phyloP scores from a whole-genome alignment of 2,888 invertebrate genomes.

The Coronaproctus castanopsis region DNA sequence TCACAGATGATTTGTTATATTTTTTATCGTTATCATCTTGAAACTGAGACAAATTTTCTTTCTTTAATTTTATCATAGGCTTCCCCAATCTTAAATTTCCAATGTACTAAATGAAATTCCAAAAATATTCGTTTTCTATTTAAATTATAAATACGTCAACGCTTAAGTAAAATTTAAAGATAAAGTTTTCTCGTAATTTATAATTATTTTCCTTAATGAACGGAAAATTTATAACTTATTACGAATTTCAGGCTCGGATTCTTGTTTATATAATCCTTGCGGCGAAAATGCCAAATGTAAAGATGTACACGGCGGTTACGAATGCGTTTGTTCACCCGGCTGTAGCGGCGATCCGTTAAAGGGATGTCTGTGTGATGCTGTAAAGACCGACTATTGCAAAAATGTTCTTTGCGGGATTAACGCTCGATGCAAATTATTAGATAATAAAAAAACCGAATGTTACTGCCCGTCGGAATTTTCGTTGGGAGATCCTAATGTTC shows the following conservation, averaged over 20 bases:
- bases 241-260: slow-evolving; percentile 45
- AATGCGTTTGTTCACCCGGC: slow-evolving; percentile 57
- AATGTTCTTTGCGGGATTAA: slow-evolving; percentile 60
- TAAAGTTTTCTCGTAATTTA: no score
- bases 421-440: slow-evolving; percentile 53
- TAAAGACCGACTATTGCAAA: slow-evolving; percentile 47
- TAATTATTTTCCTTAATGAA: no score
- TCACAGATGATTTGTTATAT: no score
- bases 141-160: no score
- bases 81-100: no score
- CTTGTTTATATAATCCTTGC: slow-evolving; percentile 62
- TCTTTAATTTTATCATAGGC: no score
- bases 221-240: no score
- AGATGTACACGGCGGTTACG: slow-evolving; percentile 50
- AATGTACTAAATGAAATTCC: no score
- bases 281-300: slow-evolving; percentile 64
- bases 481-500: slow-evolving; percentile 61
- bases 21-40: no score
- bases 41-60: no score
- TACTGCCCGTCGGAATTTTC: slow-evolving; percentile 66
- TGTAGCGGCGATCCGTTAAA: slow-evolving; percentile 63
- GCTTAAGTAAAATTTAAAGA: no score
- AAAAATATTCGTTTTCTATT: no score
- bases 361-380: slow-evolving; percentile 54
- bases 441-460: slow-evolving; percentile 44